phyloP scores from a whole-genome alignment of 92 coral and sea anemone genomes.

The Epizoanthus rinbou region DNA sequence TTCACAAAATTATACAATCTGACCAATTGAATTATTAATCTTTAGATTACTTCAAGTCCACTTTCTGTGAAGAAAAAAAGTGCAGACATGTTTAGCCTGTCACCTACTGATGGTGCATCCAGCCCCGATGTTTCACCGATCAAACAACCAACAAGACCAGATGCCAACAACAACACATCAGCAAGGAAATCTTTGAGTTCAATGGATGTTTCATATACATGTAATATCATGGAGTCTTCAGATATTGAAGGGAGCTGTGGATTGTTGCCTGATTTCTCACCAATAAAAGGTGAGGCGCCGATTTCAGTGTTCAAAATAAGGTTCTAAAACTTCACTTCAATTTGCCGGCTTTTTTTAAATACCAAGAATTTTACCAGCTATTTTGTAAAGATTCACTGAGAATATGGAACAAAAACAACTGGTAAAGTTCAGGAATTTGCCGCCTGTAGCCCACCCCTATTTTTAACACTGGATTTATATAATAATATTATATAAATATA shows the following conservation, averaged over 20 bases:
- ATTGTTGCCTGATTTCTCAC: slow-evolving; percentile 74
- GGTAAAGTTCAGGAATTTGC: too few species aligned
- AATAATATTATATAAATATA: too few species aligned
- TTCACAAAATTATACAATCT: too few species aligned
- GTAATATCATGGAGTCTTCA: slow-evolving; percentile 67
- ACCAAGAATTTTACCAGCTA: too few species aligned
- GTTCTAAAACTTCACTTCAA: too few species aligned
- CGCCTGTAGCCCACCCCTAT: too few species aligned
- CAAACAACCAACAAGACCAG: slow-evolving; percentile 42
- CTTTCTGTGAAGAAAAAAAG: slow-evolving; percentile 51
- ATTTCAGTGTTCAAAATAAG: too few species aligned
- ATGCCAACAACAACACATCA: slow-evolving; percentile 47
- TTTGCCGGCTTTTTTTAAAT: too few species aligned
- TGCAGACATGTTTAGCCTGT: slow-evolving; percentile 31
- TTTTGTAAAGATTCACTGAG: too few species aligned
- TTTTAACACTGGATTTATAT: too few species aligned
- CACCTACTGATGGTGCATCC: slow-evolving; percentile 48
- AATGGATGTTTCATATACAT: slow-evolving; percentile 47
- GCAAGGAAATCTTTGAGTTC: slow-evolving; percentile 48
- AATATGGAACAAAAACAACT: too few species aligned
- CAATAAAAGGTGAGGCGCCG: slow-evolving; percentile 72
- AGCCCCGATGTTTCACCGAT: slow-evolving; percentile 95
- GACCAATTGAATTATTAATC: too few species aligned
- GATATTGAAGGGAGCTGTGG: slow-evolving; percentile 58
- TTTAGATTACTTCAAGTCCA: slow-evolving; percentile 93